Base-by-base conservation (phyloP, 2,113 vertebrate species). In the Syngnathus floridae region DNA sequence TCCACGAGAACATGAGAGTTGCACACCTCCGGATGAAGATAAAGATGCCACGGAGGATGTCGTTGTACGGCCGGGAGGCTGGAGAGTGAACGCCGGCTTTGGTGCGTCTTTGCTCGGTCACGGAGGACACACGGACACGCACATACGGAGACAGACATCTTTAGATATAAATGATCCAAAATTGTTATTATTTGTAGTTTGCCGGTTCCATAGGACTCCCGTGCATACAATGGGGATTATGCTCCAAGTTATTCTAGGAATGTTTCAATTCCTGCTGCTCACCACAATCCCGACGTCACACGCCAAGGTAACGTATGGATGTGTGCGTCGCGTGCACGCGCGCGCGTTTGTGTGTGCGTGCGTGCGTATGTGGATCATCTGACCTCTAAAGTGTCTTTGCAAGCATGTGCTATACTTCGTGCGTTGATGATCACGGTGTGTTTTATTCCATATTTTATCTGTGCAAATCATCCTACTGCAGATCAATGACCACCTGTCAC, bases 201-300 rank as follows among this genome's bases (percentile, higher is more conserved):
- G 66, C 46, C 73, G 74, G 67, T 71, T 79, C 72, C 71, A 16
- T 16, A 79, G 75, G 83, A 88, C 77, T 83, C 67, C 82, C 54
- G 54, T 84, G 73, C 88, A 89, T 88, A 83, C 89, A 82, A 92
- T 92, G 91, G 87, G 89, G 86, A 91, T 90, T 88, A 91, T 86
- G 78, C 88, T 91, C 65, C 88, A 91, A 90, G 88, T 91, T 91
- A 90, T 92, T 89, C 84, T 92, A 74, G 91, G 90, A 90, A 89
- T 92, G 89, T 91, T 91, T 90, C 91, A 91, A 70, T 87, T 91
- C 88, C 88, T 92, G 76, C 87, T 90, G 69, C 87, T 92, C 75
- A 79, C 89, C 80, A 88, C 87, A 86, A 90, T 92, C 62, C 87
- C 88, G 31, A 82, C 82, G 55, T 90, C 87, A 26, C 89, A 89